Base-by-base conservation (phyloP, 2,888 invertebrate genomes). In the Sicus ferrugineus region DNA sequence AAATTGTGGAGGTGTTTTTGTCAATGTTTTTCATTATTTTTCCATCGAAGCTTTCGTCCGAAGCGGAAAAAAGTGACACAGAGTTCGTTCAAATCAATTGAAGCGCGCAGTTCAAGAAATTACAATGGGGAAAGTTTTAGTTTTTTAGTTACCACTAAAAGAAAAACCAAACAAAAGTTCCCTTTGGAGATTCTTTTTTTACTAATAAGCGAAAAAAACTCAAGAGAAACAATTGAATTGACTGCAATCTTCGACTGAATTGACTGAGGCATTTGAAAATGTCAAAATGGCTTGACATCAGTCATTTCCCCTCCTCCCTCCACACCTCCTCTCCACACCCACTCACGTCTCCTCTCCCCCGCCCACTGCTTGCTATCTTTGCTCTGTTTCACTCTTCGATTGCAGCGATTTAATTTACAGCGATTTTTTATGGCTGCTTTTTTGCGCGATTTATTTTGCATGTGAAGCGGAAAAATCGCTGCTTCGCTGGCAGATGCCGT, bases 71-170 rank as follows among this genome's bases (percentile, higher is more conserved):
- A 34, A 34, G 1, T 34, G 2, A 9, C 42, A 62, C 31, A 14
- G 64, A 67, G 46, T 48, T 42, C 52, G n/a, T 42, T 42, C 42
- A 66, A 48, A 48, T 46, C 30, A 59, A 59, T 14, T 56, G 56
- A 56, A 56, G 56, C 30, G 56, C 56, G 42, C 42, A 9, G n/a
- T 1, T 7, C 14, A 1, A 42, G 16, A 42, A 42, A 59, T 11
- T 21, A 59, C 59, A 59, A 59, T 59, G 59, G 59, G 59, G 59
- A 59, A 59, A 59, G 59, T 59, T 59, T 59, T 19, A 58, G 28
- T 26, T n/a, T 59, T 59, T 59, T 19, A 58, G 28, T 26, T n/a
- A 58, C 11, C 7, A 58, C 14, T 30, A n/a, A 1, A 34, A 34
- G 34, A 59, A 59, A 3, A 58, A 31, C 30, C 16, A 11, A 38